Evolutionary conservation across 2,888 invertebrate species (phyloP), one percentile per base, ranked within the genome.

Genomic region (Phyllotreta striolata): DNA sequence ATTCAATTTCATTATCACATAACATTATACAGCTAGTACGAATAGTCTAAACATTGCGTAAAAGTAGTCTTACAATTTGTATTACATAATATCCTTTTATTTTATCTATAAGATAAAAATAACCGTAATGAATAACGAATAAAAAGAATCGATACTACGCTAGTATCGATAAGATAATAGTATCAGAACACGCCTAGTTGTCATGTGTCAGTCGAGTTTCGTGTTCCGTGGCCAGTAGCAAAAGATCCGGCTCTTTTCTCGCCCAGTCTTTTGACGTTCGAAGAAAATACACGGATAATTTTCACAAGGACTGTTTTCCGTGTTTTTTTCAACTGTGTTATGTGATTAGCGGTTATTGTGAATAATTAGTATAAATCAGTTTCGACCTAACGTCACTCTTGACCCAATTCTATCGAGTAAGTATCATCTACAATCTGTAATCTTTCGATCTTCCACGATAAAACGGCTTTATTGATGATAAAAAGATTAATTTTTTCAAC

Each of bases 351-450:
- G 43, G 6, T n/a, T 44, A 54, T n/a, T 60, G 24, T n/a, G 14
- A 37, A 44, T 24, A 24, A 4, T 24, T 24, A 24, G 24, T 24
- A 52, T 60, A 12, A 60, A 54, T 38, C 13, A 44, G 49, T 60
- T 60, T 38, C 14, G 44, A 39, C 38, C 44, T 24, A 44, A 8
- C 41, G 24, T 54, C 13, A 54, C 54, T 52, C 60, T 60, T 54
- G 44, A 60, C 60, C 60, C 60, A 44, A 13, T 52, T 37, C 54
- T 44, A 43, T 44, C 44, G 37, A 43, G 60, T 60, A n/a, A 60
- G 60, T 60, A 54, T 52, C 40, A 5, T 41, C 12, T 9, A 34
- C 8, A 55, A 14, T 24, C 24, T 24, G 2, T 24, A 24, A 24
- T 24, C 24, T 24, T 24, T 24, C 4, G 24, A 24, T 24, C 24